Percentiles rank a stretch among this genome's conserved stretches.
Evolutionary conservation across 2,113 vertebrate genomes (phyloP).

Genomic region (human (Homo sapiens)): GRCh38 chr7:98146001-98146500

Average conservation of each 20-base stretch:
- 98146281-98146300: background rate
- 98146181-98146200: background rate
- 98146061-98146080: background rate
- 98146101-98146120: background rate
- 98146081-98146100: background rate
- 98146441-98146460: no score
- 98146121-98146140: background rate
- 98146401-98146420: no score
- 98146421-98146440: no score
- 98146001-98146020: background rate
- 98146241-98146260: background rate
- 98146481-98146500: background rate
- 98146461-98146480: no score
- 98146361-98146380: background rate
- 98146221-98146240: background rate
- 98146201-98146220: background rate
- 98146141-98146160: background rate
- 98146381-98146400: background rate
- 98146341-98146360: background rate
- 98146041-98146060: background rate
- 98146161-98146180: background rate
- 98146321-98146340: background rate
- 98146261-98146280: background rate
- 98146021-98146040: background rate
- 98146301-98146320: background rate